Evolutionary conservation across 2,888 invertebrate species (phyloP).

Genomic region (Lymantria monacha): DNA sequence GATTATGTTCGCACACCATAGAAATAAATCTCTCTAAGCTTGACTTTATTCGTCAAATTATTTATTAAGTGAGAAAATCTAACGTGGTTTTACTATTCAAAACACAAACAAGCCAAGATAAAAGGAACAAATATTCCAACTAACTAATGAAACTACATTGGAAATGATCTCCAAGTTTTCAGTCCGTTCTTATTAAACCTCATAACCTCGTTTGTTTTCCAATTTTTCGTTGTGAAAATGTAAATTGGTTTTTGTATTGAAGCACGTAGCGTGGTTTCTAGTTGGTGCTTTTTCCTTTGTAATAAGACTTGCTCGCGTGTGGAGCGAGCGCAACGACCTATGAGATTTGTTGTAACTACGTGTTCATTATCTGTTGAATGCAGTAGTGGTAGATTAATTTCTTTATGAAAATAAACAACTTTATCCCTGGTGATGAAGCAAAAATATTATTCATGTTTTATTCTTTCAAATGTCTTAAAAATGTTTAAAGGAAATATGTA

Average conservation of each 20-base stretch:
- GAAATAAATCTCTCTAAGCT: too few relatives aligned
- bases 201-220: conserved; percentile 36
- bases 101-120: too few relatives aligned
- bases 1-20: too few relatives aligned
- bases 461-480: too few relatives aligned
- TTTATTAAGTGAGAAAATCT: too few relatives aligned
- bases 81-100: too few relatives aligned
- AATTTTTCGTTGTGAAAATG: conserved; percentile 41
- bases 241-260: conserved; percentile 50
- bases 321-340: conserved; percentile 35
- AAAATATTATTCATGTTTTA: too few relatives aligned
- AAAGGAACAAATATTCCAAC: too few relatives aligned
- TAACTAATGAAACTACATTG: conserved; percentile 16
- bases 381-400: background rate
- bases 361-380: conserved; percentile 6
- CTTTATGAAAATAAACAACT: too few relatives aligned
- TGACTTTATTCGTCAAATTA: too few relatives aligned
- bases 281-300: conserved; percentile 38
- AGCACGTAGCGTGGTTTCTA: conserved; percentile 33
- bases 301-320: conserved; percentile 4
- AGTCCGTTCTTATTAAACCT: conserved; percentile 42
- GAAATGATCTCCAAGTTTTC: conserved; percentile 39
- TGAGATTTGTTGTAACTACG: conserved; percentile 41
- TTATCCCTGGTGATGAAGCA: too few relatives aligned
- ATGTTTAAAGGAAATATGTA: too few relatives aligned